Conservation (phyloP, 2,888 invertebrate genomes). For the Cephalotes varians region DNA sequence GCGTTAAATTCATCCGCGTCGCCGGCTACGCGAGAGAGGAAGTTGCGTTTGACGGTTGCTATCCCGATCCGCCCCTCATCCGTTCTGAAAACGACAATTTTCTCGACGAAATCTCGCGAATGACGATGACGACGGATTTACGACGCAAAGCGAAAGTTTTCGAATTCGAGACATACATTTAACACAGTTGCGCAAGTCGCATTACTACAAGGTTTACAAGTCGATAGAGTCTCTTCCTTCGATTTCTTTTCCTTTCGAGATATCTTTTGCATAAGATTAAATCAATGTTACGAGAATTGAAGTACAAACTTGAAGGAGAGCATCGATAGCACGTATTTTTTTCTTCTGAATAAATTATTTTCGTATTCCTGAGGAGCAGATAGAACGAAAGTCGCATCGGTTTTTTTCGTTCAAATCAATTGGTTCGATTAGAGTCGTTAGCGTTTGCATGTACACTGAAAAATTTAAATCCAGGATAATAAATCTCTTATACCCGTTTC, state of each 20-base stretch:
- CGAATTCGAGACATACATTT: conserved; percentile 41
- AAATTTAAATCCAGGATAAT: conserved; percentile 28
- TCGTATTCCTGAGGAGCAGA: not conserved
- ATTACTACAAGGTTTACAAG: conserved; percentile 57
- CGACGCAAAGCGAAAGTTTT: conserved; percentile 7
- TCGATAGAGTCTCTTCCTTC: conserved; percentile 21
- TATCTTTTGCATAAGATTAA: conserved; percentile 10
- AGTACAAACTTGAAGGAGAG: conserved; percentile 52
- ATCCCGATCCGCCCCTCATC: not conserved
- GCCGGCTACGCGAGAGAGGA: not conserved
- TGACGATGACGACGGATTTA: not conserved
- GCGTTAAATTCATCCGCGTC: conserved; percentile 33
- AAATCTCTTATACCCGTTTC: too few relatives aligned
- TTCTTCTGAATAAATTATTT: conserved; percentile 5
- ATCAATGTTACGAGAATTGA: conserved; percentile 26
- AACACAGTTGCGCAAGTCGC: conserved; percentile 40
- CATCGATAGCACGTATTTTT: conserved; percentile 6
- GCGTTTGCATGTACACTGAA: not conserved
- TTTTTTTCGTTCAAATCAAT: conserved; percentile 16
- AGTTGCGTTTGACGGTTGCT: conserved; percentile 11
- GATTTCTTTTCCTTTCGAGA: conserved; percentile 1
- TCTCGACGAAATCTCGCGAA: not conserved
- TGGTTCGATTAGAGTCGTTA: conserved; percentile 32
- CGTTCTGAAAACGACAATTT: not conserved
- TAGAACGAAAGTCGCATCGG: not conserved